Percentiles rank a stretch among this genome's conserved stretches.
phyloP scores from a whole-genome alignment of 2,113 vertebrate genomes.

The Oreotragus oreotragus region DNA sequence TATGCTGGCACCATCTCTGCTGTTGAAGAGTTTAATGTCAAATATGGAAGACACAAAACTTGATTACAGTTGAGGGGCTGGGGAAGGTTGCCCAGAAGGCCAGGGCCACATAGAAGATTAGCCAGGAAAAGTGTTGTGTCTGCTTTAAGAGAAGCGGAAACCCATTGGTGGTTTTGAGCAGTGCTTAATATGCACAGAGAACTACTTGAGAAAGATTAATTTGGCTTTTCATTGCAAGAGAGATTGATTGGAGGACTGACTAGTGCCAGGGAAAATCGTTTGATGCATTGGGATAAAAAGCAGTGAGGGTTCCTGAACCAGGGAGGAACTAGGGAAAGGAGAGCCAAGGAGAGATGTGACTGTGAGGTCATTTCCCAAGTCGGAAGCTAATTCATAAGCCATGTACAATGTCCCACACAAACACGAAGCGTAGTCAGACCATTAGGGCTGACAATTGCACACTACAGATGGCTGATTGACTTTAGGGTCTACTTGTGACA shows the following conservation, averaged over 20 bases:
- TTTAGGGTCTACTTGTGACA: constrained; percentile 26
- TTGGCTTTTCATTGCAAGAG: background rate
- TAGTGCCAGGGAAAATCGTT: background rate
- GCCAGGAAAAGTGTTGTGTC: background rate
- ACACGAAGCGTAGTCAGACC: background rate
- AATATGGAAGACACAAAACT: background rate
- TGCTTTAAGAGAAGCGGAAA: background rate
- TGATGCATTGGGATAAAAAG: background rate
- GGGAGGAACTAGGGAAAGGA: background rate
- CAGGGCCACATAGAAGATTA: background rate
- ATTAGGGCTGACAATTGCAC: background rate
- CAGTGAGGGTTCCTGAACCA: background rate
- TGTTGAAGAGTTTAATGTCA: background rate
- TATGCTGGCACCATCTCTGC: background rate
- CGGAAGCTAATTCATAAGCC: background rate
- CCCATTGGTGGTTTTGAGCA: background rate
- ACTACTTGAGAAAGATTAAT: background rate
- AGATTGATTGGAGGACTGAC: background rate
- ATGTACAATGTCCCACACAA: background rate
- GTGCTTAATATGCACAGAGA: background rate
- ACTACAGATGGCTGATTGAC: constrained; percentile 58
- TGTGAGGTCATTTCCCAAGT: background rate
- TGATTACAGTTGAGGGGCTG: background rate
- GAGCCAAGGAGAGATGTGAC: background rate
- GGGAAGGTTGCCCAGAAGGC: background rate